Conservation (phyloP, 2,888 invertebrate species). For the Chrysolina oricalcia region DNA sequence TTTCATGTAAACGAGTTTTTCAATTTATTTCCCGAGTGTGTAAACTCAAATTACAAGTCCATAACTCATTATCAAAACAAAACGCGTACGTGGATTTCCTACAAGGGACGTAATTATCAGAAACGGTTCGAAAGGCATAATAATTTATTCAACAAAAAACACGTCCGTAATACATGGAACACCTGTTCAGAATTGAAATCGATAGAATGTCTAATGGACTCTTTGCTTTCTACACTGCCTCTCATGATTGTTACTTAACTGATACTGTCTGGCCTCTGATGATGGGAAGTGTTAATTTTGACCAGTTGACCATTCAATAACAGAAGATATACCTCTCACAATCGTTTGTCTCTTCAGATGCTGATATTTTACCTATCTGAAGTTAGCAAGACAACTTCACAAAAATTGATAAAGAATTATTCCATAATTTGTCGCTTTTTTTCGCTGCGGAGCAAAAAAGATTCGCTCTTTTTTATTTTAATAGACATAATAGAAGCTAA, state of each 20-base stretch:
- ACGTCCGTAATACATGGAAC: constrained; percentile 36
- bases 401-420: too few relatives aligned
- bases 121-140: constrained; percentile 45
- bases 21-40: constrained; percentile 22
- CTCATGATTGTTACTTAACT: background rate
- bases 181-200: constrained; percentile 45
- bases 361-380: too few relatives aligned
- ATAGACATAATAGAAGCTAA: too few relatives aligned
- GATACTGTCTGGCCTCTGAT: background rate
- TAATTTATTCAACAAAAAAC: constrained; percentile 48
- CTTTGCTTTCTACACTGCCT: background rate
- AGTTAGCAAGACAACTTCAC: too few relatives aligned
- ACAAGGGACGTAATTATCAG: constrained; percentile 48
- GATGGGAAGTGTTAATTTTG: background rate
- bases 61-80: constrained; percentile 43
- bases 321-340: background rate
- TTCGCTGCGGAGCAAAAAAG: too few relatives aligned
- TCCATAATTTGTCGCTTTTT: too few relatives aligned
- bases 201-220: constrained; percentile 31
- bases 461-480: too few relatives aligned
- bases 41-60: constrained; percentile 28
- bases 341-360: background rate
- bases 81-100: constrained; percentile 44
- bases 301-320: background rate
- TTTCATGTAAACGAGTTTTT: constrained; percentile 26